Base-by-base conservation (phyloP, 1,140 invertebrate species). In the Apocrypta bakeri region DNA sequence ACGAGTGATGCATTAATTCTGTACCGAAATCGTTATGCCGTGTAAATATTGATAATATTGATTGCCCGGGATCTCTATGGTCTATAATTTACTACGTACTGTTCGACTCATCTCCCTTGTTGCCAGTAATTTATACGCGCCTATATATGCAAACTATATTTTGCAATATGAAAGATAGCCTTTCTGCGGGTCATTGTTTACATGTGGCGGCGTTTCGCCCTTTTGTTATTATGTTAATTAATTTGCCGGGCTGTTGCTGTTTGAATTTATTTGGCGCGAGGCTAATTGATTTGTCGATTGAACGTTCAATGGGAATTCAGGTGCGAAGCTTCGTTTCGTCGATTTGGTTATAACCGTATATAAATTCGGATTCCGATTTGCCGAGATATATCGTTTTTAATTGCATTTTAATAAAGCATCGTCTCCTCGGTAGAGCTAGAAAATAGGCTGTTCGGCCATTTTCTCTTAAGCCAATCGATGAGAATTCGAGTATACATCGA, bases 41-140 rank as follows among this genome's bases (percentile, higher is more conserved):
- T 29, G 68, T 71, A 71, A 71, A 71, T 71, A 71, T 33, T 71
- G 68, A 71, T 71, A 8, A 37, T 71, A 33, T 71, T 31, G 68
- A 71, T 71, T 66, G 25, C 24, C 9, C 25, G 64, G 25, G 25
- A 66, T 24, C 8, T 25, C 3, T 21, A n/a, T n/a, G 17, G 48
- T 21, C n/a, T 56, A n/a, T 56, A 56, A 56, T n/a, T 17, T 17
- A 37, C 0, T 17, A 6, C 48, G 6, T 21, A n/a, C n/a, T n/a
- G n/a, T n/a, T n/a, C n/a, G n/a, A n/a, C n/a, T n/a, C n/a, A n/a
- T n/a, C n/a, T n/a, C n/a, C n/a, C n/a, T 17, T 56, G 17, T 56
- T 6, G 48, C 17, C 48, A 17, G 17, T 17, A n/a, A 37, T 37
- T 37, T 56, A n/a, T 56, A 56, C 48, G 14, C n/a, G 48, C 14